Conservation (phyloP, 2,888 invertebrate genomes). For the Sphecodes monilicornis region DNA sequence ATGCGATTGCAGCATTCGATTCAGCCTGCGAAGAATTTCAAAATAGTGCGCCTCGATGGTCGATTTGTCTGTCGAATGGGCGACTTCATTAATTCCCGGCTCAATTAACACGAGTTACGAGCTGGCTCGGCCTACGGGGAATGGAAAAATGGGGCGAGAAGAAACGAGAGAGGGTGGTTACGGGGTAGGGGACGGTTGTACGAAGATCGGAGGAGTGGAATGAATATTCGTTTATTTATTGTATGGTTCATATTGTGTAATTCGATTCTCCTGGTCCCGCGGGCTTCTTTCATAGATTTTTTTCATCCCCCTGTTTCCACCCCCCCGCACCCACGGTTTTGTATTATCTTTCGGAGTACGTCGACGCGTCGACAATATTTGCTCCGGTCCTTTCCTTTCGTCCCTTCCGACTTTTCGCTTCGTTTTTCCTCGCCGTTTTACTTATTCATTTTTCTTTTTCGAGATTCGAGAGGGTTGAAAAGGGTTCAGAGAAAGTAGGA, state of each 20-base stretch:
- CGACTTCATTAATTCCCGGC: slow-evolving; percentile 9
- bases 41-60: not conserved
- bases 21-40: not conserved
- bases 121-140: not conserved
- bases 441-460: not conserved
- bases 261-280: slow-evolving; percentile 64
- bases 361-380: slow-evolving; percentile 50
- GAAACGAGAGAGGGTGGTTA: not conserved
- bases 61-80: not conserved
- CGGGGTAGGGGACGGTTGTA: not conserved
- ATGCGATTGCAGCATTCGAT: not conserved
- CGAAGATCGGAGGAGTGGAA: slow-evolving; percentile 34
- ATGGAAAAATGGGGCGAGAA: not conserved
- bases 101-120: not conserved
- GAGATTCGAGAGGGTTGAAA: not conserved
- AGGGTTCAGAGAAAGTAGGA: slow-evolving; percentile 39
- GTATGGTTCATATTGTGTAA: slow-evolving; percentile 72
- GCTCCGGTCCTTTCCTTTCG: slow-evolving; percentile 8
- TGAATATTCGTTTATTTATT: slow-evolving; percentile 73
- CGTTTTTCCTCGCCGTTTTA: not conserved
- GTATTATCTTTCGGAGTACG: slow-evolving; percentile 22
- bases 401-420: not conserved
- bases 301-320: slow-evolving; percentile 25
- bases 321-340: slow-evolving; percentile 29
- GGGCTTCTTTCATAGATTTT: slow-evolving; percentile 33